Evolutionary conservation across 2,888 invertebrate species (phyloP), one percentile per base, ranked within the genome.

Genomic region (Ametastegia equiseti): DNA sequence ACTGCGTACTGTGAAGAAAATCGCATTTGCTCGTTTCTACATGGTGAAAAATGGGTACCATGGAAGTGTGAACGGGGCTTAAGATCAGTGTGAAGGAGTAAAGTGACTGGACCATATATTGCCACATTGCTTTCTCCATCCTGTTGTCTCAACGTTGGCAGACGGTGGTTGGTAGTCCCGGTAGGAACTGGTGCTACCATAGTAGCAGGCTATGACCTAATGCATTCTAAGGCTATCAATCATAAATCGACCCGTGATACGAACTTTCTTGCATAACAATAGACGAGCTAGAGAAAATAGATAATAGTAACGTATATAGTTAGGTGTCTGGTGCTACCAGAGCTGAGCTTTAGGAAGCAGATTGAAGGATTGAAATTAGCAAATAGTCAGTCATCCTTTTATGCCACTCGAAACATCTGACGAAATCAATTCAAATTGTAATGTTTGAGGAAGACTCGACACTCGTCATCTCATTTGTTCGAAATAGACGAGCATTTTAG

Each of bases 221-320:
- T 88, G 87, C 85, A 85, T 85, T 85, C 83, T 85, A 83, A 85
- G 86, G 85, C 88, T 85, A 89, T 89, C 88, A 87, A 89, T 89
- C 89, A 89, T 89, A 85, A 82, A 83, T 85, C 81, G 78, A 69
- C 50, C 65, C 80, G 57, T 65, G 81, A 65, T 77, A 81, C 80
- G 83, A 81, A 84, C 83, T 85, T 84, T 82, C 84, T 87, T 86
- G 83, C 83, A 83, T 86, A 87, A 85, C 85, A 83, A 84, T 83
- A 82, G 83, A 82, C 42, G 54, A 54, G 75, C n/a, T 9, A 75
- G 75, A 30, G 27, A 71, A 71, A 33, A 75, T 1, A 36, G 27
- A 33, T n/a, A n/a, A n/a, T n/a, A n/a, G n/a, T n/a, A n/a, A n/a
- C n/a, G n/a, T n/a, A n/a, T n/a, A n/a, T n/a, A 50, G 75, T 36